Base-by-base conservation (phyloP, 2,888 invertebrate species). In the Ganaspis brasiliensis region DNA sequence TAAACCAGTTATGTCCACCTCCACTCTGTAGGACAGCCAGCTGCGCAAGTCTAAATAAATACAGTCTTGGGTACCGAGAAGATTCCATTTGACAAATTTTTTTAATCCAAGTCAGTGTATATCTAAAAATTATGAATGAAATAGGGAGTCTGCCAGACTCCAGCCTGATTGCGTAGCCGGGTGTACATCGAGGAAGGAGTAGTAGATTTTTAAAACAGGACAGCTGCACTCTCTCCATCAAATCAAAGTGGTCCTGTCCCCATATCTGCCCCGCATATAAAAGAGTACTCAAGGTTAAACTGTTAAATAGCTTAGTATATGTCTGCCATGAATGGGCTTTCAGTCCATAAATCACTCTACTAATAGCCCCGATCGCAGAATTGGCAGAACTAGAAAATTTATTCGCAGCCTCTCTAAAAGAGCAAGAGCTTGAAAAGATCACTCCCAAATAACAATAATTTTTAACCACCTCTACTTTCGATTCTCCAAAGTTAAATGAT, bases 1-100 rank as follows among this genome's bases (percentile, higher is more conserved):
- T 31, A 31, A 2, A 31, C 31, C 31, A 31, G 6, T 31, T 49
- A 49, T 79, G 21, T 31, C 71, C 21, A 67, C 73, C 26, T 59
- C 73, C 16, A 77, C 77, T 1, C 72, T 75, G 8, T 77, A 75
- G 12, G 79, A 79, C 61, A 73, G 77, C 52, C 31, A 31, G 31
- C 31, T 4, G 31, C 6, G 31, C 31, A 31, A 31, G 31, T 31
- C 6, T 31, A 6, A 31, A 6, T 52, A 52, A 4, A 19, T 19
- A 52, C n/a, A 52, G 8, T 52, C 19, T 52, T 52, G 52, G 52
- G 19, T 52, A 52, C 19, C 52, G n/a, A 52, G 6, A 52, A 52
- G n/a, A 4, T n/a, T 52, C 52, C 52, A 52, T 52, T 52, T n/a
- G 19, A 19, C 19, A 19, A 52, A 52, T 52, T 52, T 52, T 52